phyloP scores from a whole-genome alignment of 2,113 vertebrate species.

The Lichenostomus cassidix region DNA sequence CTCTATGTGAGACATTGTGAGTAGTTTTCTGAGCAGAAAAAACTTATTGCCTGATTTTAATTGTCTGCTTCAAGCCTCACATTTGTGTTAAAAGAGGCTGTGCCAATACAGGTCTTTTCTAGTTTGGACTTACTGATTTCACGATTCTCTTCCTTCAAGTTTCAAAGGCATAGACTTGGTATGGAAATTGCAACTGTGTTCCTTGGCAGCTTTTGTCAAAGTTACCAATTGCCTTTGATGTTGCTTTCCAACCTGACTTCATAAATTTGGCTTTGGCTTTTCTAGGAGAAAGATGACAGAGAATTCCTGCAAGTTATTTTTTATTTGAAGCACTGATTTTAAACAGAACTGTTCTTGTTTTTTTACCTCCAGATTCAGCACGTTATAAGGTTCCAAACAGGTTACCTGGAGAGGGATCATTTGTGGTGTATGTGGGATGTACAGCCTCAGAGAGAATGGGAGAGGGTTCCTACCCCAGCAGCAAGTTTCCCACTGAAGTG shows the following conservation, averaged over 20 bases:
- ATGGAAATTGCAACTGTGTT: background rate
- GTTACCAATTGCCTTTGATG: background rate
- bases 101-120: background rate
- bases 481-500: background rate
- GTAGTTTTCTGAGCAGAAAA: background rate
- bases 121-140: background rate
- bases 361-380: background rate
- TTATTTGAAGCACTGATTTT: background rate
- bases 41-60: background rate
- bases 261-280: slow-evolving; percentile 14
- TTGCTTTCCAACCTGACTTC: background rate
- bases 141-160: background rate
- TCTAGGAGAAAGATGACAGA: background rate
- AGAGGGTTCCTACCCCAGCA: background rate
- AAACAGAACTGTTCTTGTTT: background rate
- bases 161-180: background rate
- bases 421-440: background rate
- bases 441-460: background rate
- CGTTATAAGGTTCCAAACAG: background rate
- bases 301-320: background rate
- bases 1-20: background rate
- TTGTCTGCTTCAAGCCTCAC: background rate
- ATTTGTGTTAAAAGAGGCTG: background rate
- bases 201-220: background rate
- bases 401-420: background rate